Evolutionary conservation across 2,797 vertebrate species (phyloP), one percentile per base, ranked within the genome.

Genomic region (Chelonia mydas): DNA sequence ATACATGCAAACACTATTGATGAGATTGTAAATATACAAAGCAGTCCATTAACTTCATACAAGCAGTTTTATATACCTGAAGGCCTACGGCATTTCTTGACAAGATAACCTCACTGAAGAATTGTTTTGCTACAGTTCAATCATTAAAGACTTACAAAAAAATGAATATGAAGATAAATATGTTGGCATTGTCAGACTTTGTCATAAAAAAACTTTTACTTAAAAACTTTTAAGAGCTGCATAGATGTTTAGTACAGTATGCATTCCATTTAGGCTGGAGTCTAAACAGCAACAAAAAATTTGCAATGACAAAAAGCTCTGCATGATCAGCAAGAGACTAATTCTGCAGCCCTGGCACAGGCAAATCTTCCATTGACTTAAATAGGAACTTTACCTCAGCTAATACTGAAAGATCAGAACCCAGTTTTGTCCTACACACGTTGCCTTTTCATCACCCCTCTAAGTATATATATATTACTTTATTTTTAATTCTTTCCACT

Each of bases 41-140:
- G 96, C 95, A 98, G 97, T 87, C 95, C 94, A 97, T 98, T 98
- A 97, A 98, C 97, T 98, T 98, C 97, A 97, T 94, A 95, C 91
- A 97, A 97, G 87, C 91, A 95, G 49, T 95, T 98, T 97, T 97
- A 97, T 97, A 90, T 95, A 97, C 94, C 95, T 96, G 81, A 92
- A 93, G 90, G 92, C 51, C 89, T 97, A 91, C 92, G 87, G 95
- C 81, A 95, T 92, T 96, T 96, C 94, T 91, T 94, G 86, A 97
- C 96, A 98, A 98, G 97, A 97, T 88, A 96, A 93, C 74, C 91
- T 86, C 84, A 37, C 65, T 95, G 87, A 95, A 95, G 65, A 91
- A 81, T 31, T 84, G 21, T 85, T 95, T 90, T 94, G 83, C 85
- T 65, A n/a, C 88, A 92, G 77, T 94, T 95, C 76, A 86, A 3